These are phyloP conservation scores for Psix sp. DNA, from an alignment of 1,140 invertebrate genomes.

Conservation along the genomic window DNA sequence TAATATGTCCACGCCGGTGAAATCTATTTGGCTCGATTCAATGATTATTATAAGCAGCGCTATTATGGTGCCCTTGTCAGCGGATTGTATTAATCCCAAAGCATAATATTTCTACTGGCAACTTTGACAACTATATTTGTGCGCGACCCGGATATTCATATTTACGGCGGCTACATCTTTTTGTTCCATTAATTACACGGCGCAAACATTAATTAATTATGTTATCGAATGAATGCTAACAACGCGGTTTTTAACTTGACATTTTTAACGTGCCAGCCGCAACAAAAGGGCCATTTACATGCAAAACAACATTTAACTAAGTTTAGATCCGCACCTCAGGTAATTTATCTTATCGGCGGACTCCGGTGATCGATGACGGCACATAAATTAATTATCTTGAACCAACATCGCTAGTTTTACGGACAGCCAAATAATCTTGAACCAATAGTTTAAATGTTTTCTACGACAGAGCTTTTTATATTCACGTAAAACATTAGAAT, in stretches of 20 bases:
- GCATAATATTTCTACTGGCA: constrained; percentile 31
- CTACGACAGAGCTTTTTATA: neutral
- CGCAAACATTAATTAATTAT: constrained; percentile 17
- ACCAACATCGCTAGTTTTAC: constrained; percentile 27
- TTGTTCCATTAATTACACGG: constrained; percentile 13
- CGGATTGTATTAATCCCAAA: constrained; percentile 35
- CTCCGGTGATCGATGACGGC: constrained; percentile 40
- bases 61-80: constrained; percentile 18
- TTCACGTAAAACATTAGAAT: neutral
- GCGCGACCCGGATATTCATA: constrained; percentile 36
- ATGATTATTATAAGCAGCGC: constrained; percentile 13
- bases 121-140: constrained; percentile 26
- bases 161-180: constrained; percentile 14
- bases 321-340: constrained; percentile 32
- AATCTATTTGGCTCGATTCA: constrained; percentile 48
- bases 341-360: constrained; percentile 51
- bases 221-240: constrained; percentile 1
- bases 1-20: constrained; percentile 16
- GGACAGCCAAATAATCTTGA: constrained; percentile 13
- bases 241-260: constrained; percentile 27
- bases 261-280: constrained; percentile 1
- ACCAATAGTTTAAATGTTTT: constrained; percentile 12
- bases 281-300: constrained; percentile 63
- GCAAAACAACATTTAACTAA: constrained; percentile 42
- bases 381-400: constrained; percentile 52